Evolutionary conservation across 2,797 vertebrate genomes (phyloP).

Genomic region (Potorous gilbertii): DNA sequence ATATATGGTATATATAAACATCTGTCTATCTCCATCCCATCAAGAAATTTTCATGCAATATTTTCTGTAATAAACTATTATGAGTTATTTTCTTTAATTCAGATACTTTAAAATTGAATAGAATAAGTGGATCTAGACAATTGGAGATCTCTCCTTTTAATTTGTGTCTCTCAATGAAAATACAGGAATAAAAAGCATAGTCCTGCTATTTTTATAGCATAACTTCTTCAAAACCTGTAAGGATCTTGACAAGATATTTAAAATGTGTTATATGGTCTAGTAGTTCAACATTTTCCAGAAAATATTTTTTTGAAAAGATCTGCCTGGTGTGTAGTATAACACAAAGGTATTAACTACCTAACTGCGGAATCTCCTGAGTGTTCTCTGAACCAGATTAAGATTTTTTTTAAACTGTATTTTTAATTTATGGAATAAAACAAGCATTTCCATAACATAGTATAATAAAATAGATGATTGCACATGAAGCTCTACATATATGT

Average conservation of each 20-base stretch:
- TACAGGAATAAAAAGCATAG: constrained; percentile 4
- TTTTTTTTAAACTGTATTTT: no score
- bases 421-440: no score
- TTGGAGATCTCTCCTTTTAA: constrained; percentile 26
- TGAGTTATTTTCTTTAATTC: constrained; percentile 14
- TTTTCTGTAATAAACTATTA: background rate
- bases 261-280: background rate
- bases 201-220: background rate
- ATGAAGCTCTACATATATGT: background rate
- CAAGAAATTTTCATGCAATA: constrained; percentile 12
- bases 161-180: constrained; percentile 33
- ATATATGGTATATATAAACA: background rate
- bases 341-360: background rate
- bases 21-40: background rate
- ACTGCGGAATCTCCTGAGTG: background rate
- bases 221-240: background rate
- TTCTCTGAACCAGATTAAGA: background rate
- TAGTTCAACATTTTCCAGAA: background rate
- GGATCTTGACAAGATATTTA: background rate
- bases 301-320: background rate
- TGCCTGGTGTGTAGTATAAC: background rate
- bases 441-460: no score
- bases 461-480: background rate
- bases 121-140: background rate
- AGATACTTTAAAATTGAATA: background rate